Evolutionary conservation across 2,797 vertebrate species (phyloP).

Genomic region (Sciurus vulgaris): DNA sequence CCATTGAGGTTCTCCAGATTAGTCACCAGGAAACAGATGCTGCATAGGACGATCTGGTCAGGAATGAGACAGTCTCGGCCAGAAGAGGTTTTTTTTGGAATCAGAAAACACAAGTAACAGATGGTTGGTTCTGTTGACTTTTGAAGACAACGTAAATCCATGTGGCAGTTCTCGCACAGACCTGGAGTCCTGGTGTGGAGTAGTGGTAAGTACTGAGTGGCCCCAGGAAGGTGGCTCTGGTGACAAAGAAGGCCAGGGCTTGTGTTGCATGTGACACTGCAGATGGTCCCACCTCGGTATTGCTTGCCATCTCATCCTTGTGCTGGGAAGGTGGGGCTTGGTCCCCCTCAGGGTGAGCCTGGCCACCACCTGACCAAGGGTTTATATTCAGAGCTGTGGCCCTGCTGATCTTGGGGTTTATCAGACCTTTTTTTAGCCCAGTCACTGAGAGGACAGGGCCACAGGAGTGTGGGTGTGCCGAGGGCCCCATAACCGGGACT

Average conservation of each 20-base stretch:
- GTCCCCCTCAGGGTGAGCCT: too few species aligned
- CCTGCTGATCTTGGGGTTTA: background rate
- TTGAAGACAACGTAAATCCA: background rate
- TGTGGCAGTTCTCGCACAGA: background rate
- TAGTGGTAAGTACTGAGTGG: background rate
- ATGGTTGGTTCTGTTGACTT: background rate
- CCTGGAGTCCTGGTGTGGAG: background rate
- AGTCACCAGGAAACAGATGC: background rate
- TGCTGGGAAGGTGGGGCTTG: background rate
- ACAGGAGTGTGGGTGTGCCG: accelerated
- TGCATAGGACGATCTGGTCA: background rate
- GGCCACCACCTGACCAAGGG: background rate
- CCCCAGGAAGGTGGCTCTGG: background rate
- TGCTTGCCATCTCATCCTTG: background rate
- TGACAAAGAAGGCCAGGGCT: background rate
- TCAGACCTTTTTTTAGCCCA: background rate
- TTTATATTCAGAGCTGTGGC: background rate
- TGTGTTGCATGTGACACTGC: background rate
- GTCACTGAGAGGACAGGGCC: background rate
- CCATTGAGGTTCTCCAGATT: background rate
- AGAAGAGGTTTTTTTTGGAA: background rate
- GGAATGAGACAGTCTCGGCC: background rate
- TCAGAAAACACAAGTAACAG: background rate
- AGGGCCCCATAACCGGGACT: background rate
- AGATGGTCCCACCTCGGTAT: background rate